A percentile compares a stretch with the other conserved stretches of the same genome.
These are phyloP conservation scores for Alsophila aescularia DNA, from an alignment of 2,888 invertebrate genomes.

Conservation along the genomic window DNA sequence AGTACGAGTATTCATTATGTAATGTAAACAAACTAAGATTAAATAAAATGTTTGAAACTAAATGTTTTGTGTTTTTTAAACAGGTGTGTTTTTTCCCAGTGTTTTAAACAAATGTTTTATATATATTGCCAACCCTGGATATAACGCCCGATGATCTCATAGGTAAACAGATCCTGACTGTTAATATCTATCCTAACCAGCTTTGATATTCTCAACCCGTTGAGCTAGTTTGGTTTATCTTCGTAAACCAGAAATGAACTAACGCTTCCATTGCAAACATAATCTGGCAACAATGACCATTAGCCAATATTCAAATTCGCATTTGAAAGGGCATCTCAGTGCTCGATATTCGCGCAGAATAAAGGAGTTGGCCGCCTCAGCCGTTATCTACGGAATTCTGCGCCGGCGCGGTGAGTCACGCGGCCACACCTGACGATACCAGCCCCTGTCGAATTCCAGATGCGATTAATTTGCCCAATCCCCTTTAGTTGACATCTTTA, in stretches of 20 bases:
- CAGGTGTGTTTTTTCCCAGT: too few species aligned
- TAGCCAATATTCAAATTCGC: conserved; percentile 61
- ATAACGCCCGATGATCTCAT: too few species aligned
- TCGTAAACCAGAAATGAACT: neutral
- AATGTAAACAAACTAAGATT: too few species aligned
- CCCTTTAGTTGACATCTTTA: conserved; percentile 54
- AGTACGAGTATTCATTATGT: too few species aligned
- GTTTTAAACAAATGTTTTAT: too few species aligned
- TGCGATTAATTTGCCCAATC: conserved; percentile 47
- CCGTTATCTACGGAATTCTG: conserved; percentile 79
- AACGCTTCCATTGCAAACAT: conserved; percentile 13
- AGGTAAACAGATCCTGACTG: too few species aligned
- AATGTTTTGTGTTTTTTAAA: too few species aligned
- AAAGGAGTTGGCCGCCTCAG: conserved; percentile 62
- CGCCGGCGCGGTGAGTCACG: conserved; percentile 72
- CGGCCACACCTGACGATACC: conserved; percentile 78
- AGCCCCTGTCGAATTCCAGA: conserved; percentile 70
- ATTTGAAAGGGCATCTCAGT: conserved; percentile 71
- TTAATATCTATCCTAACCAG: too few species aligned
- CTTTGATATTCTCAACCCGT: too few species aligned
- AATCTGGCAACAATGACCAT: conserved; percentile 46
- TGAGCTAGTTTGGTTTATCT: neutral
- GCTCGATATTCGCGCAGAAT: conserved; percentile 63
- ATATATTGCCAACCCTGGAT: too few species aligned
- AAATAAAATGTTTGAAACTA: too few species aligned